These are phyloP conservation scores for Merops nubicus DNA, from an alignment of 2,113 vertebrate genomes.

Conservation along the genomic window DNA sequence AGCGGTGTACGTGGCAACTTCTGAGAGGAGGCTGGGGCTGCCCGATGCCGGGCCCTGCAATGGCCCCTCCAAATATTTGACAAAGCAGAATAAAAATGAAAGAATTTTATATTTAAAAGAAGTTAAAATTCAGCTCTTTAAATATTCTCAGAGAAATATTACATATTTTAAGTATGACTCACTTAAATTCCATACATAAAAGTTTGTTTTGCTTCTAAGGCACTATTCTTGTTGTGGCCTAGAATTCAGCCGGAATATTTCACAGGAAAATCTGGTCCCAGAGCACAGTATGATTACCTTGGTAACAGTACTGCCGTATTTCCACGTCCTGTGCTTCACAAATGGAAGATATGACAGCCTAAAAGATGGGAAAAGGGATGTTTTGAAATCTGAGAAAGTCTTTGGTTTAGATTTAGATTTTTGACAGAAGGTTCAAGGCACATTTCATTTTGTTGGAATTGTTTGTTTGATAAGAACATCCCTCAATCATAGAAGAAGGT, in stretches of 20 bases:
- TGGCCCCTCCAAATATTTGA: neutral
- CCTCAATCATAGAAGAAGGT: neutral
- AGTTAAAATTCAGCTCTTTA: neutral
- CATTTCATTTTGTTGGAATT: neutral
- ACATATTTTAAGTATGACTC: neutral
- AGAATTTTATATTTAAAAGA: neutral
- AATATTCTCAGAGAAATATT: neutral
- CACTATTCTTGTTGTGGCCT: neutral
- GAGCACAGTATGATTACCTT: neutral
- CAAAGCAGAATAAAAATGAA: neutral
- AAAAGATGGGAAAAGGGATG: neutral
- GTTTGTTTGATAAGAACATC: neutral
- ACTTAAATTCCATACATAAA: neutral
- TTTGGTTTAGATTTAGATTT: neutral
- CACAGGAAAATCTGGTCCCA: neutral
- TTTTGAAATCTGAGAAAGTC: neutral
- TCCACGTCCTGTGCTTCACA: neutral
- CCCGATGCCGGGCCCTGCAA: accelerated
- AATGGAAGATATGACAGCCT: neutral
- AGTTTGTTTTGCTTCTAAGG: neutral
- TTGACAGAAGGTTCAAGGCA: neutral
- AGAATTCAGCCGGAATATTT: neutral
- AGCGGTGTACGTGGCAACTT: accelerated
- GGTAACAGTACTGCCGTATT: neutral
- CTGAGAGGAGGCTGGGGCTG: neutral